Conservation (phyloP, 2,888 invertebrate genomes). For the Keiferia lycopersicella region DNA sequence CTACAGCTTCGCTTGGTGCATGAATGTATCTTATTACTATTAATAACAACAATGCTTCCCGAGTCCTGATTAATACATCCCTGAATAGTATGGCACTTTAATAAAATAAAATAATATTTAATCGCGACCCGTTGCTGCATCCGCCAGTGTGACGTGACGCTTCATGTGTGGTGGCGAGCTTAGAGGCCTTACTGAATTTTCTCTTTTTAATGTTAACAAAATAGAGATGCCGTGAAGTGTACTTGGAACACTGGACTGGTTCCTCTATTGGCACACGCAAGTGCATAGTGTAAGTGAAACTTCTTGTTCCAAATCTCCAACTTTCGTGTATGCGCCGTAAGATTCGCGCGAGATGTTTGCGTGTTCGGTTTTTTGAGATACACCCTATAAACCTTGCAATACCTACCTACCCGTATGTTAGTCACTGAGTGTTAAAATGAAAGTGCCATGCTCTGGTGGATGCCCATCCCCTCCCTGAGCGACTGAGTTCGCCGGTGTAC, state of each 20-base stretch:
- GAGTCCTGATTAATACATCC: conserved; percentile 66
- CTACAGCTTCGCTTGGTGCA: conserved; percentile 68
- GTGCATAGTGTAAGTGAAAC: conserved; percentile 80
- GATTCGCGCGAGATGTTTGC: conserved; percentile 74
- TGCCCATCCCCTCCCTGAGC: conserved; percentile 62
- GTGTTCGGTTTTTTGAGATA: conserved; percentile 73
- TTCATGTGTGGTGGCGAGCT: conserved; percentile 77
- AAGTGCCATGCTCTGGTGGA: conserved; percentile 82
- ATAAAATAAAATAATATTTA: conserved; percentile 66
- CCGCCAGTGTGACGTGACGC: conserved; percentile 68
- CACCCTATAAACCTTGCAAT: conserved; percentile 66
- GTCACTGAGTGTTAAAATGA: conserved; percentile 68
- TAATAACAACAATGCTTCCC: conserved; percentile 56
- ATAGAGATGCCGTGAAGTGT: conserved; percentile 64
- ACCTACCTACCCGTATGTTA: conserved; percentile 62
- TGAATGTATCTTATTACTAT: conserved; percentile 42
- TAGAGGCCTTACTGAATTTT: conserved; percentile 77
- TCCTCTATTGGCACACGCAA: conserved; percentile 79
- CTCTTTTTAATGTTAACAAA: conserved; percentile 68
- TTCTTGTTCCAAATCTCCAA: conserved; percentile 83
- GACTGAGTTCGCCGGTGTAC: conserved; percentile 45
- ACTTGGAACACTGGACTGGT: conserved; percentile 74
- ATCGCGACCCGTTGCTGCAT: conserved; percentile 68
- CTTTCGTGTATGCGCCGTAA: conserved; percentile 75
- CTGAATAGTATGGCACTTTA: conserved; percentile 79